A percentile compares a stretch with the other conserved stretches of the same genome.
These are phyloP conservation scores for Lepilemur septentrionalis DNA, from an alignment of 2,797 vertebrate species.

Conservation along the genomic window DNA sequence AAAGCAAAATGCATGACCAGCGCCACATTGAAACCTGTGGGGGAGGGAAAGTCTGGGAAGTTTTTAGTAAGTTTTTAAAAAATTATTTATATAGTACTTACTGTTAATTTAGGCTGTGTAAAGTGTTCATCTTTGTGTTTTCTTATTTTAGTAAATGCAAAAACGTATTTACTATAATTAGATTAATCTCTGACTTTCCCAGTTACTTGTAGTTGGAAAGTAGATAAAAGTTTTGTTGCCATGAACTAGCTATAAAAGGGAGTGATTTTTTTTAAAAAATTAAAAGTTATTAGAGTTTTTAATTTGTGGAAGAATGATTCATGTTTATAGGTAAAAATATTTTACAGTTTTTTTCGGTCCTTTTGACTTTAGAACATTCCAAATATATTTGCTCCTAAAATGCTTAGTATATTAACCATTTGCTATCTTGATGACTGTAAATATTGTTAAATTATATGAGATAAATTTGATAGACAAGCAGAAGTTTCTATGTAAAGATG, in stretches of 20 bases:
- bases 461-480: slow-evolving; percentile 56
- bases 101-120: slow-evolving; percentile 8
- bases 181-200: slow-evolving; percentile 40
- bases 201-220: slow-evolving; percentile 45
- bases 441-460: slow-evolving; percentile 62
- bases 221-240: slow-evolving; percentile 53
- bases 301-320: slow-evolving; percentile 27
- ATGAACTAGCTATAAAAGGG: slow-evolving; percentile 21
- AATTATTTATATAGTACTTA: slow-evolving; percentile 30
- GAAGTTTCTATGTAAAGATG: slow-evolving; percentile 61
- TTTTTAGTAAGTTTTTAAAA: slow-evolving; percentile 49
- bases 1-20: slow-evolving; percentile 39
- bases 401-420: slow-evolving; percentile 45
- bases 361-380: slow-evolving; percentile 58
- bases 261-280: not conserved
- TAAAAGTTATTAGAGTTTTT: slow-evolving; percentile 37
- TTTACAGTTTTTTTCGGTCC: slow-evolving; percentile 8
- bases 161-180: not conserved
- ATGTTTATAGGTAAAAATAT: slow-evolving; percentile 50
- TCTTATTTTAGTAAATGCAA: slow-evolving; percentile 39
- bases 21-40: not conserved
- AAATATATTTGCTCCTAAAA: slow-evolving; percentile 61
- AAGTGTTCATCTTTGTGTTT: slow-evolving; percentile 30
- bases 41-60: slow-evolving; percentile 39
- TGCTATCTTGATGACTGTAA: slow-evolving; percentile 62